phyloP scores from a whole-genome alignment of 2,797 vertebrate species.

The Lagorchestes hirsutus region DNA sequence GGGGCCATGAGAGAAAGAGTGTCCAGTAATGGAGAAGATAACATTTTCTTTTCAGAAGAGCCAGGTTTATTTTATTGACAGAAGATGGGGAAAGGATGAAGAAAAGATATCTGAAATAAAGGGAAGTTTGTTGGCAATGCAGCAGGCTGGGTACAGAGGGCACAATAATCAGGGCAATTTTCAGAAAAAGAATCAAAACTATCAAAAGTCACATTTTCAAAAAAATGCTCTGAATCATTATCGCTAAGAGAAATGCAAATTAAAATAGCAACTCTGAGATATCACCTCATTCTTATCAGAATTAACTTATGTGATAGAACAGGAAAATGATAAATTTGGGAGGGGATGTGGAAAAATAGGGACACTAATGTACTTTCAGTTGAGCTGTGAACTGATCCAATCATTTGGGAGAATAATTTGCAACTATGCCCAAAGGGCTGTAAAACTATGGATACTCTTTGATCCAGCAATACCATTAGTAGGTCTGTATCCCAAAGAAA shows the following conservation, averaged over 20 bases:
- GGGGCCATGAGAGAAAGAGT: too few relatives aligned
- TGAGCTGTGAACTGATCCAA: background rate
- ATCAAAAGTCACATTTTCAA: background rate
- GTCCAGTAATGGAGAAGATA: too few relatives aligned
- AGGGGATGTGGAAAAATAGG: background rate
- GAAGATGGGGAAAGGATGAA: too few relatives aligned
- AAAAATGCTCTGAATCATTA: background rate
- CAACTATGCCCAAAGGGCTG: background rate
- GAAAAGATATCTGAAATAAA: too few relatives aligned
- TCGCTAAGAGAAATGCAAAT: background rate
- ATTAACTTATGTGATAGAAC: background rate
- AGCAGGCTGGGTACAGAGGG: too few relatives aligned
- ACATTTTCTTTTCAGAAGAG: too few relatives aligned
- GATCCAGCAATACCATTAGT: background rate
- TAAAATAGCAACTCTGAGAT: background rate
- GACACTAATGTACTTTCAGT: background rate
- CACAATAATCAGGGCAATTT: background rate
- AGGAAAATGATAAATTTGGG: background rate
- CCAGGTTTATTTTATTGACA: too few relatives aligned
- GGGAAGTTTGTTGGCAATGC: too few relatives aligned
- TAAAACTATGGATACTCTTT: background rate
- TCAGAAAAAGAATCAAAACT: background rate
- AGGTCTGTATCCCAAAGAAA: background rate
- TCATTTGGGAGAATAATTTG: background rate
- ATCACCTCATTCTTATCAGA: background rate